phyloP scores from a whole-genome alignment of 2,113 vertebrate species.

The Esox niger region DNA sequence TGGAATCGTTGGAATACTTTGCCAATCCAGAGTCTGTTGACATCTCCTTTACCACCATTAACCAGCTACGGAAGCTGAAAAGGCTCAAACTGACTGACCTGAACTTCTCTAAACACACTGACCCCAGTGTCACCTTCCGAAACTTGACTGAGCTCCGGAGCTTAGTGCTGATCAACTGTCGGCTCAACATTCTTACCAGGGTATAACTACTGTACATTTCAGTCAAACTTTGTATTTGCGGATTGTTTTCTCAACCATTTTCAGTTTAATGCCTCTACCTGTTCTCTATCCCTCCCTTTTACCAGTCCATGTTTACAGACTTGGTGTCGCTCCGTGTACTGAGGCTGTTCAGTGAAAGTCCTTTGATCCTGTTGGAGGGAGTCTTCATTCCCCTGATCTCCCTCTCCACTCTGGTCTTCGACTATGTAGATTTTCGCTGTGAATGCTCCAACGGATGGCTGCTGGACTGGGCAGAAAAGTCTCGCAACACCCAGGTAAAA shows the following conservation, averaged over 20 bases:
- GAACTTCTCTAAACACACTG: conserved; percentile 27
- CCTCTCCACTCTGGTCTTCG: conserved; percentile 24
- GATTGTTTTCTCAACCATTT: neutral
- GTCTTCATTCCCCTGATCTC: conserved; percentile 20
- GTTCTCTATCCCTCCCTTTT: neutral
- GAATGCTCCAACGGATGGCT: conserved; percentile 36
- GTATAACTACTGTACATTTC: neutral
- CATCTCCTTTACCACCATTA: conserved; percentile 17
- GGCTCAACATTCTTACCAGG: conserved; percentile 24
- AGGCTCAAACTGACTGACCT: conserved; percentile 38
- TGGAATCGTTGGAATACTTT: conserved; percentile 30
- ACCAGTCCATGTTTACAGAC: conserved; percentile 33
- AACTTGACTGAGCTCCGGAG: conserved; percentile 33
- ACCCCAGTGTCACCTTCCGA: conserved; percentile 16
- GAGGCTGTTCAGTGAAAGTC: conserved; percentile 25
- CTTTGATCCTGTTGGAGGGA: conserved; percentile 27
- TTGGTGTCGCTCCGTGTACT: conserved; percentile 34
- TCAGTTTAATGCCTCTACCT: neutral
- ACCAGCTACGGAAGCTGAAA: conserved; percentile 22
- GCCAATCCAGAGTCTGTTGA: neutral
- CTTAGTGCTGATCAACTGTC: conserved; percentile 41
- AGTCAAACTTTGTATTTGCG: neutral
- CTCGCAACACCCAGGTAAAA: conserved; percentile 7
- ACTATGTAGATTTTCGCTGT: conserved; percentile 40
- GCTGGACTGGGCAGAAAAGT: conserved; percentile 31